Evolutionary conservation across 1,140 invertebrate genomes (phyloP).

Genomic region (Drosophila sucinea): DNA sequence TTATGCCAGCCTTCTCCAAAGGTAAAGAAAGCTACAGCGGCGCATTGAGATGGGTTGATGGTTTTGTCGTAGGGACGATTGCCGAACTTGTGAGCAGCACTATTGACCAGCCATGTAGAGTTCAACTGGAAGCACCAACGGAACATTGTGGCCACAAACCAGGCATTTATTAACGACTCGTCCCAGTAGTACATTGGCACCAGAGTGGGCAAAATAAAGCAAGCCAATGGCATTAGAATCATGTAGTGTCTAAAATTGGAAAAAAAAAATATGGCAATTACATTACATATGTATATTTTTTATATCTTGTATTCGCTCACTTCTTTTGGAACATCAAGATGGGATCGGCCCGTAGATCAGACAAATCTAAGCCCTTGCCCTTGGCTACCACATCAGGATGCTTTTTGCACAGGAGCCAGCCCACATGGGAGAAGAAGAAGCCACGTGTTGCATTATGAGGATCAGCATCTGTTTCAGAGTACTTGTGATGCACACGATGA

Average conservation of each 20-base stretch:
- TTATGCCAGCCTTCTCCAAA: slow-evolving; percentile 96
- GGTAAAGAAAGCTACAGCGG: slow-evolving; percentile 87
- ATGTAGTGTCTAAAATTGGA: slow-evolving; percentile 89
- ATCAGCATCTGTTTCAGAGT: slow-evolving; percentile 97
- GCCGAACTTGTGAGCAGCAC: slow-evolving; percentile 95
- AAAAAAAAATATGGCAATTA: neutral
- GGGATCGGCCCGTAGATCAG: slow-evolving; percentile 93
- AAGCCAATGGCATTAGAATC: slow-evolving; percentile 89
- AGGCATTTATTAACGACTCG: slow-evolving; percentile 90
- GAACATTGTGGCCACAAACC: slow-evolving; percentile 91
- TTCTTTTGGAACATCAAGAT: slow-evolving; percentile 94
- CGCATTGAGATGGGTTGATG: slow-evolving; percentile 90
- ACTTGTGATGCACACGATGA: slow-evolving; percentile 98
- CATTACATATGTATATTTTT: neutral
- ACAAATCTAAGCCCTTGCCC: slow-evolving; percentile 92
- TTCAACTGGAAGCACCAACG: slow-evolving; percentile 94
- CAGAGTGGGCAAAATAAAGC: slow-evolving; percentile 93
- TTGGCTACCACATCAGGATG: slow-evolving; percentile 94
- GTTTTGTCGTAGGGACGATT: slow-evolving; percentile 94
- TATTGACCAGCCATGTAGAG: slow-evolving; percentile 97
- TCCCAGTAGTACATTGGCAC: slow-evolving; percentile 92
- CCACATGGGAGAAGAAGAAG: slow-evolving; percentile 98
- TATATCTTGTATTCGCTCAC: slow-evolving; percentile 83
- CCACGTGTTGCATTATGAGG: slow-evolving; percentile 96
- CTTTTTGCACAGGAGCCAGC: slow-evolving; percentile 95